Conservation (phyloP, 2,888 invertebrate species). For the Eupeodes latifasciatus region DNA sequence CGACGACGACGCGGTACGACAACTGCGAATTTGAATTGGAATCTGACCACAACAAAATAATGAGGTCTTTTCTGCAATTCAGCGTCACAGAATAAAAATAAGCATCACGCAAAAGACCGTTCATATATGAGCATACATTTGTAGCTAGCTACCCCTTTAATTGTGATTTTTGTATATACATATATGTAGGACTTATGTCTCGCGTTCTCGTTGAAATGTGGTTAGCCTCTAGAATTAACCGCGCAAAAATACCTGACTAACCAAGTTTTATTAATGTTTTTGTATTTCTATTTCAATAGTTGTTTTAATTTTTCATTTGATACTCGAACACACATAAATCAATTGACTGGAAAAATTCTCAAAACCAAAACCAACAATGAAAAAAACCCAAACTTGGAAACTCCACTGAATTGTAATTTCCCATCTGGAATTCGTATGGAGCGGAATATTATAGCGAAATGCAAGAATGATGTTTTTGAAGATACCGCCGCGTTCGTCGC, state of each 20-base stretch:
- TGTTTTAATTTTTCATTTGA: slow-evolving; percentile 18
- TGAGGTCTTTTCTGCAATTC: slow-evolving; percentile 51
- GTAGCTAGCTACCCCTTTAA: neutral
- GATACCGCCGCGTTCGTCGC: slow-evolving; percentile 48
- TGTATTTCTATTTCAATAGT: slow-evolving; percentile 3
- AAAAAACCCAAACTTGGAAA: slow-evolving; percentile 15
- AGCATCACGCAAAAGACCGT: slow-evolving; percentile 5
- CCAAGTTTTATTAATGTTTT: slow-evolving; percentile 12
- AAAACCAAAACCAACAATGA: slow-evolving; percentile 15
- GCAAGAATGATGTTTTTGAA: slow-evolving; percentile 49
- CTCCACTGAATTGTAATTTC: slow-evolving; percentile 44
- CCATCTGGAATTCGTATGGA: slow-evolving; percentile 22
- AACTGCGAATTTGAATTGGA: slow-evolving; percentile 42
- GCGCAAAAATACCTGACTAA: slow-evolving; percentile 40
- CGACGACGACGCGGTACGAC: neutral
- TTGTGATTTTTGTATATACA: neutral
- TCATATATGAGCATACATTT: too few species aligned
- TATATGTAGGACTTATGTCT: too few species aligned
- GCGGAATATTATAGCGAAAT: slow-evolving; percentile 20
- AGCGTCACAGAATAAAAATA: neutral
- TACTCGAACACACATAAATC: slow-evolving; percentile 33
- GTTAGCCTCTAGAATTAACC: slow-evolving; percentile 54
- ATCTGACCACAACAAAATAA: slow-evolving; percentile 59
- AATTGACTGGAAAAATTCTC: slow-evolving; percentile 60
- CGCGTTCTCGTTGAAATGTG: slow-evolving; percentile 35